Percentiles rank a stretch among this genome's conserved stretches.
Conservation (phyloP, 2,888 invertebrate species). For the Branchellion lobata region DNA sequence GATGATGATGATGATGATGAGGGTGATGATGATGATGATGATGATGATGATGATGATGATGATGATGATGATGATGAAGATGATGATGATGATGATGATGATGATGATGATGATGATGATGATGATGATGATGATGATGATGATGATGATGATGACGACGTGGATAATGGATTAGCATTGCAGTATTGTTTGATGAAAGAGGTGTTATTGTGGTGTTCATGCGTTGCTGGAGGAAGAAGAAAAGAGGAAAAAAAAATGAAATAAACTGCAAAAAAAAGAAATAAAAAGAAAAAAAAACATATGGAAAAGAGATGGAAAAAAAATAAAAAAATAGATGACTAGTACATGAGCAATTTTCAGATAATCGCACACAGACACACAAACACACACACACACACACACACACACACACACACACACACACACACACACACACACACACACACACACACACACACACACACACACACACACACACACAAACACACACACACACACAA, state of each 20-base stretch:
- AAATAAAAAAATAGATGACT: background rate
- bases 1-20: constrained; percentile 5
- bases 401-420: constrained; percentile 27
- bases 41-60: background rate
- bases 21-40: background rate
- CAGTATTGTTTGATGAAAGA: no score
- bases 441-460: constrained; percentile 1
- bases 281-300: no score
- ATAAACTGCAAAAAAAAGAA: no score
- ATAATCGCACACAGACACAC: constrained; percentile 18
- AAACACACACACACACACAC: constrained; percentile 24
- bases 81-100: background rate
- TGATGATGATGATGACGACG: constrained; percentile 22
- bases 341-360: background rate
- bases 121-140: constrained; percentile 19
- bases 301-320: no score
- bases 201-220: no score
- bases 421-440: constrained; percentile 17
- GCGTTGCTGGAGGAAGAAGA: no score
- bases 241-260: no score
- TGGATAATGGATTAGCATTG: no score
- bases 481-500: constrained; percentile 4
- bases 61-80: background rate
- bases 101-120: constrained; percentile 7
- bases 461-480: constrained; percentile 1